phyloP scores from a whole-genome alignment of 2,888 invertebrate genomes.

The Dolomedes plantarius region DNA sequence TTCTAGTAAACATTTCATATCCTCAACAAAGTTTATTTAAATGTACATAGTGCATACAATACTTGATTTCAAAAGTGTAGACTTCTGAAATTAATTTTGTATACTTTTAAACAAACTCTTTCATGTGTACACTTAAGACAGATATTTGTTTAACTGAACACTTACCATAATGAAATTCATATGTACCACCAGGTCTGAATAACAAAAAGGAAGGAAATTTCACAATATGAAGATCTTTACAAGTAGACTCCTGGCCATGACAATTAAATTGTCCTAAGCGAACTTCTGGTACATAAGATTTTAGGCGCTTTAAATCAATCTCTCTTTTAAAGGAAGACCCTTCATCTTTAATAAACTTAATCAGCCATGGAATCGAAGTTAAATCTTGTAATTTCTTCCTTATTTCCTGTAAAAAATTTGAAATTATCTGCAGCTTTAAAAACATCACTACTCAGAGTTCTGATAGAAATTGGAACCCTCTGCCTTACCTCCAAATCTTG shows the following conservation, averaged over 20 bases:
- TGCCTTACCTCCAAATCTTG: constrained; percentile 80
- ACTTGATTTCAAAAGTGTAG: no score
- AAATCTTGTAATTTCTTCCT: constrained; percentile 72
- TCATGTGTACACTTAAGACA: no score
- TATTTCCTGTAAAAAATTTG: constrained; percentile 73
- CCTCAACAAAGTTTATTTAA: no score
- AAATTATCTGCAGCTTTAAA: neutral
- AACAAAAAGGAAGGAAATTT: constrained; percentile 84
- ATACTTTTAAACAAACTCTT: no score
- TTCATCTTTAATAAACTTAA: constrained; percentile 77
- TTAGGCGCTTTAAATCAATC: constrained; percentile 82
- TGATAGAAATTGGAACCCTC: neutral
- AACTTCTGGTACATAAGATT: constrained; percentile 80
- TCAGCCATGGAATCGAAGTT: constrained; percentile 75
- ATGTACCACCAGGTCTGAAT: constrained; percentile 85
- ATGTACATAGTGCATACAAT: no score
- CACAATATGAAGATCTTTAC: constrained; percentile 77
- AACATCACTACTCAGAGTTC: no score
- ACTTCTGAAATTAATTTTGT: no score
- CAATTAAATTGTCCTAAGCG: constrained; percentile 78
- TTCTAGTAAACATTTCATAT: no score
- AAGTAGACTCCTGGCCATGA: constrained; percentile 75
- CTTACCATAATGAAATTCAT: constrained; percentile 84
- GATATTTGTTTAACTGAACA: neutral
- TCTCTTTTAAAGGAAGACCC: constrained; percentile 76